These are phyloP conservation scores for Phylloscopus trochilus DNA, from an alignment of 2,113 vertebrate species.

Conservation along the genomic window DNA sequence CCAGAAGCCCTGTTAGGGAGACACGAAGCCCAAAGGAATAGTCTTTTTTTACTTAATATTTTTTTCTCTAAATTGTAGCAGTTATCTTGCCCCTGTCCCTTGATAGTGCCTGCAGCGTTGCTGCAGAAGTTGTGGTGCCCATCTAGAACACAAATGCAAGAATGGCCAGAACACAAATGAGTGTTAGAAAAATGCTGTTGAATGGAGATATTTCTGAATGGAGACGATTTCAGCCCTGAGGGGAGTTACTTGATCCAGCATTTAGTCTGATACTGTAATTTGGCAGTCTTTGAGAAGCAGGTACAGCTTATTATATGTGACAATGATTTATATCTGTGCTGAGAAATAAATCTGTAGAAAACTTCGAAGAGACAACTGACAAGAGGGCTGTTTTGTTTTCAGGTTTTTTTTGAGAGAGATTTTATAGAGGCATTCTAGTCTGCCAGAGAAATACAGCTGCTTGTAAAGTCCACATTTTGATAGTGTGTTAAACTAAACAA, in stretches of 20 bases:
- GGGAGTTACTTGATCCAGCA: constrained; percentile 25
- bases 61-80: neutral
- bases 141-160: neutral
- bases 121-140: neutral
- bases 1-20: neutral
- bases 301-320: constrained; percentile 23
- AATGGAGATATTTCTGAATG: neutral
- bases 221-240: neutral
- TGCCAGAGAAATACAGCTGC: constrained; percentile 22
- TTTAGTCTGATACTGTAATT: constrained; percentile 35
- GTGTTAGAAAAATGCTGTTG: neutral
- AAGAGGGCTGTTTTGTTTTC: neutral
- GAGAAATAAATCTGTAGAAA: constrained; percentile 53
- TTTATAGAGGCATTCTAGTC: constrained; percentile 24
- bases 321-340: constrained; percentile 49
- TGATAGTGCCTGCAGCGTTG: neutral
- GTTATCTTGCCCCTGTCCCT: neutral
- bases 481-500: constrained; percentile 3
- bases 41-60: neutral
- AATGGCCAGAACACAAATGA: neutral
- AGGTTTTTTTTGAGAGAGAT: neutral
- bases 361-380: constrained; percentile 16
- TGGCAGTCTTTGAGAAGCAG: constrained; percentile 41
- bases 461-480: constrained; percentile 28
- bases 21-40: neutral